A percentile compares a stretch with the other conserved stretches of the same genome.
Evolutionary conservation across 2,888 invertebrate species (phyloP).

Genomic region (Neoitamus cyanurus): DNA sequence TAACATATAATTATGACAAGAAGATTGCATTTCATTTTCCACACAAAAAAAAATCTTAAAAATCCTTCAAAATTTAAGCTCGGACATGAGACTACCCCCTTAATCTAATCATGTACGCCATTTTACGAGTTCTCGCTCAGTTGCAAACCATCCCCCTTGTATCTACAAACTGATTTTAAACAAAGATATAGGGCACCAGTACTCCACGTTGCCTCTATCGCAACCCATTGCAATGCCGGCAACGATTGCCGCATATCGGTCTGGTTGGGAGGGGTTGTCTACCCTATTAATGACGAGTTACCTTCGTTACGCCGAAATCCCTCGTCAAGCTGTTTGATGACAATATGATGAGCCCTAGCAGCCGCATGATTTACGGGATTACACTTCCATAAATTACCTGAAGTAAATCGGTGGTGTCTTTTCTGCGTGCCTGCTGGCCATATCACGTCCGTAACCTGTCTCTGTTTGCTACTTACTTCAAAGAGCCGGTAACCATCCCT

Average conservation of each 20-base stretch:
- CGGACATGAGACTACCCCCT: too few relatives aligned
- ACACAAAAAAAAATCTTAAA: too few relatives aligned
- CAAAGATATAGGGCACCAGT: not conserved
- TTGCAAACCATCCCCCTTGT: not conserved
- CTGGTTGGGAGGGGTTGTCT: not conserved
- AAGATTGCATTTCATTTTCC: too few relatives aligned
- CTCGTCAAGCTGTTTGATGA: constrained; percentile 11
- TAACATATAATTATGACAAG: too few relatives aligned
- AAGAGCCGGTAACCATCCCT: not conserved
- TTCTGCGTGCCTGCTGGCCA: constrained; percentile 37
- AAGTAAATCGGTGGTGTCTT: constrained; percentile 31
- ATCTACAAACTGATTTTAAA: not conserved
- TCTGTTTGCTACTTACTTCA: not conserved
- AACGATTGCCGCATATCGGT: not conserved
- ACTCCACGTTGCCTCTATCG: not conserved
- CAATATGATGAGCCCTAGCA: constrained; percentile 41
- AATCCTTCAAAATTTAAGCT: too few relatives aligned
- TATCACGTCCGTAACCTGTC: not conserved
- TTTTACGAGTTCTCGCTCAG: not conserved
- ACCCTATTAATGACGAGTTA: constrained; percentile 27
- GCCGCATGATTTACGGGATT: constrained; percentile 49
- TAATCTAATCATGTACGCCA: not conserved
- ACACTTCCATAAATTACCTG: constrained; percentile 47
- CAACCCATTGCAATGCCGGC: not conserved
- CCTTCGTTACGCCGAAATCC: constrained; percentile 38